Evolutionary conservation across 2,888 invertebrate genomes (phyloP), one percentile per base, ranked within the genome.

Genomic region (Cacoxenus indagator): DNA sequence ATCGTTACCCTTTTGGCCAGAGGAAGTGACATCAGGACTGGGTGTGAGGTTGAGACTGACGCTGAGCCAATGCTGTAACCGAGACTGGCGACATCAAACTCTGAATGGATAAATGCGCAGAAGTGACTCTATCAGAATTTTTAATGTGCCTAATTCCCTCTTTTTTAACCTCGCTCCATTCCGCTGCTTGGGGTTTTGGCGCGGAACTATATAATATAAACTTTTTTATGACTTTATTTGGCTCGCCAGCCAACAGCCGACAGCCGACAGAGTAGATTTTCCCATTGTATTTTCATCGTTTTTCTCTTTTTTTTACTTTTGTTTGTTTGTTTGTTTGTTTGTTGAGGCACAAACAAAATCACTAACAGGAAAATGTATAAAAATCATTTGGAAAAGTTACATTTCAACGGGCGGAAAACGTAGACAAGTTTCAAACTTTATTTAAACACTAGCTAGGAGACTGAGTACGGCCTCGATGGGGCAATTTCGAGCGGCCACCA

Each of bases 211-310:
- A 62, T 62, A 62, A 62, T 62, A 62, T 22, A 62, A 62, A 43
- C 43, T 62, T 62, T 62, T 62, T 62, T 62, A 62, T 62, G 61
- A 62, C 61, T 43, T 45, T 62, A 62, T 62, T 62, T 62, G 61
- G 61, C 45, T 57, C 14, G n/a, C n/a, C n/a, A n/a, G n/a, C n/a
- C n/a, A n/a, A n/a, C n/a, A n/a, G n/a, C n/a, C n/a, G n/a, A n/a
- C n/a, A 43, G 61, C 45, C 61, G 45, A 62, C 61, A 62, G 45
- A 45, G 61, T 62, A 11, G 31, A 37, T 37, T 61, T 55, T 27
- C 26, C 55, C 24, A 27, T 26, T 37, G 11, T 11, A 11, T 48
- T 14, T 17, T 6, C 6, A 5, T 3, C 6, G n/a, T 26, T 19
- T 55, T 14, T 14, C 55, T 5, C 51, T 26, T 9, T 55, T 54